Evolutionary conservation across 2,797 vertebrate species (phyloP), one percentile per base, ranked within the genome.

Genomic region (Intellagama lesueurii): DNA sequence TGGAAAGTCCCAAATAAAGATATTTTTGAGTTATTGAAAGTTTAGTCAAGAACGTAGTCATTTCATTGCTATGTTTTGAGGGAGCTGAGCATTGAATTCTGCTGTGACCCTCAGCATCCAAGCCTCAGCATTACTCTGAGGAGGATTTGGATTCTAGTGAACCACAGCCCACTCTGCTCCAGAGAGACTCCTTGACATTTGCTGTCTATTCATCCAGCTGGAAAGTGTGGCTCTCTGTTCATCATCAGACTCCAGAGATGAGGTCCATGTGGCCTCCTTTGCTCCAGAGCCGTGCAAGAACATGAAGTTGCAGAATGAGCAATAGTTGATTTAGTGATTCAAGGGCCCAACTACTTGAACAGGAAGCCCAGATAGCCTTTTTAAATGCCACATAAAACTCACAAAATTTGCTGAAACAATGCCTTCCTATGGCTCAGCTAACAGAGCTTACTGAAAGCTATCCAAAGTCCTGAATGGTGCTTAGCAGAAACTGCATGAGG

Each of bases 1-100:
- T 90, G 85, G 72, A 90, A 90, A 90, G 72, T 68, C 77, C 79
- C 79, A 69, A 14, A 76, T 66, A 66, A 32, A 72, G 81, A 85
- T 80, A 66, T n/a, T 30, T 68, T 77, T 89, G 32, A 28, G n/a
- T 87, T 82, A 17, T 86, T 56, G 64, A 44, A 60, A 44, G n/a
- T 72, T 26, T 5, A n/a, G 28, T 76, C 66, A 44, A 64, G 60
- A 64, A 22, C 19, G 60, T 14, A 64, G 19, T 64, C 60, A 64
- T 12, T 5, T 64, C 52, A 56, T 24, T 40, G n/a, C 14, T 26
- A 22, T 47, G 19, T 24, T 60, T 5, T 6, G 7, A 12, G 0
- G 60, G 17, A 22, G 60, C 16, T 0, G 0, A 1, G 40, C 49
- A 6, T n/a, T 73, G 24, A 24, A 64, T 12, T 68, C 28, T 83